Evolutionary conservation across 2,797 vertebrate species (phyloP).

Genomic region (Amazonetta brasiliensis): DNA sequence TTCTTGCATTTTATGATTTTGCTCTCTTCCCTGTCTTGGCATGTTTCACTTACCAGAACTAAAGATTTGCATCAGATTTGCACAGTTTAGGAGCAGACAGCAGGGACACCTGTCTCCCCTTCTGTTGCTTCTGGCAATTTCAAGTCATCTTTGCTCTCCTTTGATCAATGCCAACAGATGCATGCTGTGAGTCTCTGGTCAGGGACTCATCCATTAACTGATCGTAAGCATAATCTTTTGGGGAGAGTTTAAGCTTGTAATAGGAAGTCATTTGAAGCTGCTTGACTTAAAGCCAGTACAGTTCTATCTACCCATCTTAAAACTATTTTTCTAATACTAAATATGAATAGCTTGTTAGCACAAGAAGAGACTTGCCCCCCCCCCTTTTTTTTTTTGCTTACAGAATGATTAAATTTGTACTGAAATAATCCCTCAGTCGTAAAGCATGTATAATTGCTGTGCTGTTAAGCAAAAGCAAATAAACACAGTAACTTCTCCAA

Average conservation of each 20-base stretch:
- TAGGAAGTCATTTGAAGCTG: slow-evolving; percentile 20
- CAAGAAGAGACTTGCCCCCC: not conserved
- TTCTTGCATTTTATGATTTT: not conserved
- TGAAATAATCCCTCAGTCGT: not conserved
- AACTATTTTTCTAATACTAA: not conserved
- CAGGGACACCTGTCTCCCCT: slow-evolving; percentile 43
- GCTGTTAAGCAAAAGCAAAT: slow-evolving; percentile 17
- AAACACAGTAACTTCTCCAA: not conserved
- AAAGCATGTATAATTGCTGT: not conserved
- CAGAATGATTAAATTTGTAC: not conserved
- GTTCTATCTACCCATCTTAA: not conserved
- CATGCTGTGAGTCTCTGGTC: not conserved
- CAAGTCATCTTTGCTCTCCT: slow-evolving; percentile 48
- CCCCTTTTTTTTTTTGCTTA: not conserved
- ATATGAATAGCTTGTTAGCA: not conserved
- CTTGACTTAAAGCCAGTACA: not conserved
- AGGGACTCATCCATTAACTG: not conserved
- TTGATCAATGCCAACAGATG: slow-evolving; percentile 31
- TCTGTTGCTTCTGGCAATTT: slow-evolving; percentile 56
- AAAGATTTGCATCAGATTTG: slow-evolving; percentile 42
- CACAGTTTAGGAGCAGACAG: slow-evolving; percentile 59
- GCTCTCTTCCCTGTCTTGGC: slow-evolving; percentile 39
- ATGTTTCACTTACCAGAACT: not conserved
- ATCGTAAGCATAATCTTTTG: not conserved
- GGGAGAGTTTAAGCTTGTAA: not conserved